A percentile compares a stretch with the other conserved stretches of the same genome.
These are phyloP conservation scores for Zaprionus taronus DNA, from an alignment of 1,140 invertebrate species.

Conservation along the genomic window DNA sequence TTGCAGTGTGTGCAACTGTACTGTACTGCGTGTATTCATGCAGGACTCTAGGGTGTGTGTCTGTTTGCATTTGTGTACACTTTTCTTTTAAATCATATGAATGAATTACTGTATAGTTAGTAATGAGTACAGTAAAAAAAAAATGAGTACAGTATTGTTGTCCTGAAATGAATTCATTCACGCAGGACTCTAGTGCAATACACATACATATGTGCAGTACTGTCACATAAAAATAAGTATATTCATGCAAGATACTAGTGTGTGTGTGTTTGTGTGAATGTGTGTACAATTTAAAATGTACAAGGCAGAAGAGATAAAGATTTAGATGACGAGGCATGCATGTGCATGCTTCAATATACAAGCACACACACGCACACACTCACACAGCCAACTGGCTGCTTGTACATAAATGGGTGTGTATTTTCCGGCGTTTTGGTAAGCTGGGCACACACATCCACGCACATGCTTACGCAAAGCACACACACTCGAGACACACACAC, in stretches of 20 bases:
- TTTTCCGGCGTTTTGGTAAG: conserved; percentile 41
- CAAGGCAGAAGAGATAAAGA: conserved; percentile 37
- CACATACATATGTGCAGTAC: too few relatives aligned
- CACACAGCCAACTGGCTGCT: conserved; percentile 8
- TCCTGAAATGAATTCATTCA: too few relatives aligned
- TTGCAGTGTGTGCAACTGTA: too few relatives aligned
- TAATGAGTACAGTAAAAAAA: too few relatives aligned
- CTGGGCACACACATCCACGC: conserved; percentile 36
- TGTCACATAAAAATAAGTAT: neutral
- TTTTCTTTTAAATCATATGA: too few relatives aligned
- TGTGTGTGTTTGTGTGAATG: neutral
- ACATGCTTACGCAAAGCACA: neutral
- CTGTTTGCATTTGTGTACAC: neutral
- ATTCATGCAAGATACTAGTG: too few relatives aligned
- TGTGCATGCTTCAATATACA: conserved; percentile 35
- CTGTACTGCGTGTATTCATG: too few relatives aligned
- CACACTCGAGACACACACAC: neutral
- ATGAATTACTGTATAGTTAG: too few relatives aligned
- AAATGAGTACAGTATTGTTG: too few relatives aligned
- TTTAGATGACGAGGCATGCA: conserved; percentile 28
- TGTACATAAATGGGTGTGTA: conserved; percentile 45
- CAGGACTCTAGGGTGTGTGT: neutral
- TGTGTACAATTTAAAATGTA: conserved; percentile 36
- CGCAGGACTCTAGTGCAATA: too few relatives aligned
- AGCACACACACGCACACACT: neutral